Base-by-base conservation (phyloP, 2,888 invertebrate species). In the Laspeyria flexula region DNA sequence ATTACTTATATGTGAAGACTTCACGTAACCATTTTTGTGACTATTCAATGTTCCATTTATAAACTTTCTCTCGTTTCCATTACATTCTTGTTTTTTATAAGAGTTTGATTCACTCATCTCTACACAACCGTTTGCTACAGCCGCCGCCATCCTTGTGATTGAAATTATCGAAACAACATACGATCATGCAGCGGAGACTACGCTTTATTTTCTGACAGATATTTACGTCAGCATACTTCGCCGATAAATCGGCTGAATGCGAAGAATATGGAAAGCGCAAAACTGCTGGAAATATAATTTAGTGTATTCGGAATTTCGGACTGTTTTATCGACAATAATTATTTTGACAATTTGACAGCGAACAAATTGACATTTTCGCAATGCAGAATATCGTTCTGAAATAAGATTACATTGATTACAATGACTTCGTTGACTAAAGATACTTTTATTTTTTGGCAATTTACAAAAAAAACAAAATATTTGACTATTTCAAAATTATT, bases 111-210 rank as follows among this genome's bases (percentile, higher is more conserved):
- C 59, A 58, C 62, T 70, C 16, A 53, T 35, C 40, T 70, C 60
- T 3, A 67, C 76, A 79, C 77, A 51, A 68, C 81, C 75, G 35
- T 73, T 71, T 45, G 13, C 56, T 40, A 63, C 70, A 27, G 68
- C 73, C 59, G 78, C 79, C 75, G 87, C 85, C 90, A 90, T 89
- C 77, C 75, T 83, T 78, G 47, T 74, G 55, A 13, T 15, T 37
- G 9, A 27, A 15, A 39, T 38, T 29, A 29, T 31, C 33, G 25
- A 43, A 42, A 48, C 45, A 51, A 62, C 16, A 13, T 23, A 50
- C 29, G 9, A 41, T 50, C 39, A 37, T 15, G 15, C 42, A 42
- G 52, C 52, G 10, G 5, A 29, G 10, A 43, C 16, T 45, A 18
- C 61, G 60, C 43, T 61, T 33, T 41, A 57, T 15, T 12, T 23